Conservation (phyloP, 2,113 vertebrate genomes). For the Plectropomus leopardus region DNA sequence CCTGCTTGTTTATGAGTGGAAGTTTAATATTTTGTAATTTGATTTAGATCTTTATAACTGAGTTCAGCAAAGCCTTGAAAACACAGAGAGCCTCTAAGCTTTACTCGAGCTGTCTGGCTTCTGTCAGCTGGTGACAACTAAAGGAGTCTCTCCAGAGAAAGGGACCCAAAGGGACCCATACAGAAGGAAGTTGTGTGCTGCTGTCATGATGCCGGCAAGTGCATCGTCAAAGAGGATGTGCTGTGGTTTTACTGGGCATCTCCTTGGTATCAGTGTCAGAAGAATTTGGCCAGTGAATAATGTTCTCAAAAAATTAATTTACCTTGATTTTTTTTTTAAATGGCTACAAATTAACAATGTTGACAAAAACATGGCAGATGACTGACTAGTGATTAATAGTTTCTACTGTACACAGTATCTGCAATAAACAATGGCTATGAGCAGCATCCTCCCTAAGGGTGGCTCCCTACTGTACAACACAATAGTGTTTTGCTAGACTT, state of each 20-base stretch:
- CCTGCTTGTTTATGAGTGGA: not conserved
- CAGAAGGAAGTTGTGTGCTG: not conserved
- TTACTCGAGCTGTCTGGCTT: not conserved
- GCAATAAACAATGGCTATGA: slow-evolving; percentile 6
- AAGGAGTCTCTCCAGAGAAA: not conserved
- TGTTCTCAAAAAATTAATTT: not conserved
- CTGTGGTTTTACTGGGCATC: not conserved
- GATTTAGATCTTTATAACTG: not conserved
- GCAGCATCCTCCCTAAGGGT: slow-evolving; percentile 1
- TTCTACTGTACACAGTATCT: not conserved
- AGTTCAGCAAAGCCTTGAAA: not conserved
- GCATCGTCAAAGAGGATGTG: not conserved
- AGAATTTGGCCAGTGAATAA: not conserved
- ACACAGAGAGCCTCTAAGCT: not conserved
- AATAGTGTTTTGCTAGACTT: not conserved
- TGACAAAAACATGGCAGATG: not conserved
- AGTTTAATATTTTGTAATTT: slow-evolving; percentile 4
- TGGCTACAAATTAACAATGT: too few relatives aligned
- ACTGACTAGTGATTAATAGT: slow-evolving; percentile 9
- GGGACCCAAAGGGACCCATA: not conserved
- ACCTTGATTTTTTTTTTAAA: too few relatives aligned
- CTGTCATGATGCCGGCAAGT: not conserved
- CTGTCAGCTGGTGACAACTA: not conserved
- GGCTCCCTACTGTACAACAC: not conserved
- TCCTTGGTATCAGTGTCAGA: not conserved